Base-by-base conservation (phyloP, 2,888 invertebrate genomes). In the Julus scandinavius region DNA sequence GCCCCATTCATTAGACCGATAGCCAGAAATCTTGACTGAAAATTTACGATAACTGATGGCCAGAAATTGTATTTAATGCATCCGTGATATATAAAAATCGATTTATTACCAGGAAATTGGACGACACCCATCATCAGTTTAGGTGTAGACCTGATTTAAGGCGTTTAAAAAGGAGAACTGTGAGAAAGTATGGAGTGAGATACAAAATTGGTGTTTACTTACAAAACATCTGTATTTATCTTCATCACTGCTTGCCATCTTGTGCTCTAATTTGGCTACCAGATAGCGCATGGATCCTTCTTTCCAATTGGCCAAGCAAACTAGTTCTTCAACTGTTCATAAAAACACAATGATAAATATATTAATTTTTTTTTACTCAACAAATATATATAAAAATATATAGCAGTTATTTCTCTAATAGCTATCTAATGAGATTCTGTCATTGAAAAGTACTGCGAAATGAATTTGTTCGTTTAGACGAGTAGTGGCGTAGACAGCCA, bases 171-270 rank as follows among this genome's bases (percentile, higher is more conserved):
- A 29, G 29, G 29, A 29, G 29, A 29, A 29, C 29, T 29, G 29
- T 29, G 29, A 29, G 29, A 29, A 29, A 29, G 29, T 29, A 29
- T 29, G 29, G 2, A 29, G 80, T 38, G 11, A 80, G 80, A 38
- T 80, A 80, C 38, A 80, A 80, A 80, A 38, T 80, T 15, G 1
- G 29, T 29, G 40, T 85, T 40, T 85, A 89, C 89, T 89, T 88
- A 98, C 98, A 94, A 98, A 98, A 93, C 98, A 98, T 90, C 98
- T 94, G 93, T 97, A 98, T 90, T 97, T 95, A 92, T 98, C 97
- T 92, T 98, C 97, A 93, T 96, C 96, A 91, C 96, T 96, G 90
- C 97, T 96, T 89, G 96, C 96, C 93, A 97, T 97, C 92, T 95
- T 95, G 93, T 97, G 97, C 91, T 96, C 96, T 89, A 98, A 95